A percentile compares a stretch with the other conserved stretches of the same genome.
Evolutionary conservation across 2,888 invertebrate species (phyloP).

Genomic region (Rhagonycha lutea): DNA sequence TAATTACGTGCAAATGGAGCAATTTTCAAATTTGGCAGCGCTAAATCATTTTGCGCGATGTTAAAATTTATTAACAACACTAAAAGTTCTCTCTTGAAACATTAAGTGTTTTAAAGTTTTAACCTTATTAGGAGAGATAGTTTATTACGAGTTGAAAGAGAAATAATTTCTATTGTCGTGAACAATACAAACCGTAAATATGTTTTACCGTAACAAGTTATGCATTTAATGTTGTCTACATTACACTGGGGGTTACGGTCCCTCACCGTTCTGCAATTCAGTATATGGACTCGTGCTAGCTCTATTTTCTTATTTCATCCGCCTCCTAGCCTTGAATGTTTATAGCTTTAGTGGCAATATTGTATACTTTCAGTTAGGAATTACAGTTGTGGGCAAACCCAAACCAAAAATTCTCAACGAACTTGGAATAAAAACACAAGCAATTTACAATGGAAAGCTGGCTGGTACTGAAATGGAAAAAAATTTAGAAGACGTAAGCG

Average conservation of each 20-base stretch:
- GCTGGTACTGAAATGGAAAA: conserved; percentile 28
- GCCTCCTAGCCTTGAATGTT: conserved; percentile 26
- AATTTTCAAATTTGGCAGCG: background rate
- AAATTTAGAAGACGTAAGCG: conserved; percentile 45
- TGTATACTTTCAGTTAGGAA: conserved; percentile 51
- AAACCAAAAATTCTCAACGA: conserved; percentile 52
- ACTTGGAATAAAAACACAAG: conserved; percentile 48
- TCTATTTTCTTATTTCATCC: conserved; percentile 20
- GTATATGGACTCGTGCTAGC: conserved; percentile 15
- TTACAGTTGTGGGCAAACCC: conserved; percentile 50
- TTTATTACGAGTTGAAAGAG: conserved; percentile 4
- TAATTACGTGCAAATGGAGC: background rate
- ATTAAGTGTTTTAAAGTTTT: background rate
- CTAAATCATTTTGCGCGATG: conserved; percentile 4
- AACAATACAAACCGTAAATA: conserved; percentile 17
- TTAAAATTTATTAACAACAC: background rate
- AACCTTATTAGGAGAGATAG: conserved; percentile 1
- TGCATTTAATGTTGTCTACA: conserved; percentile 29
- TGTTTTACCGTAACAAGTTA: conserved; percentile 31
- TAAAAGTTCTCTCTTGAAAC: conserved; percentile 5
- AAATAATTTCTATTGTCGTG: conserved; percentile 11
- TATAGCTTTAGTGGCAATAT: conserved; percentile 33
- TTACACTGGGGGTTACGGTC: conserved; percentile 24
- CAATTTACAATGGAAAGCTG: conserved; percentile 45
- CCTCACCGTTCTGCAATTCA: conserved; percentile 17